Conservation (phyloP, 2,888 invertebrate species). For the Phrixothrix hirtus region DNA sequence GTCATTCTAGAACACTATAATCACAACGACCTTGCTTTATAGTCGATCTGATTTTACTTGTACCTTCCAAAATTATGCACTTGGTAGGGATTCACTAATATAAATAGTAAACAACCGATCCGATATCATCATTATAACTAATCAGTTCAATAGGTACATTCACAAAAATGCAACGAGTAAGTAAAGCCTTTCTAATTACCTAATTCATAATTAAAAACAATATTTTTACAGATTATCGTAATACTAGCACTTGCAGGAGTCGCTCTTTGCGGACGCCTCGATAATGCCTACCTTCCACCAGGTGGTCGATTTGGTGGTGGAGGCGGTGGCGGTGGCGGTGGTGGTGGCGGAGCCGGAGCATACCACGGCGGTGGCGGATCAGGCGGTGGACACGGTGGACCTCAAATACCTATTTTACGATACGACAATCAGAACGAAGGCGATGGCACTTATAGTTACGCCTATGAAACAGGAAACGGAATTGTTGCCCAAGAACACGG, state of each 20-base stretch:
- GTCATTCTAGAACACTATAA: constrained; percentile 9
- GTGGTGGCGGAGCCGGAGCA: constrained; percentile 4
- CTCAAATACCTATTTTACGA: constrained; percentile 33
- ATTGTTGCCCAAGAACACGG: constrained; percentile 46
- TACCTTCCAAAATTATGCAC: constrained; percentile 35
- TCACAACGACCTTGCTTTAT: constrained; percentile 41
- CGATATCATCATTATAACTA: constrained; percentile 34
- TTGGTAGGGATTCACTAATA: constrained; percentile 29
- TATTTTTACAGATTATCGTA: neutral
- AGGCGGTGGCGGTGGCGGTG: neutral
- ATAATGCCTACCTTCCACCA: constrained; percentile 7
- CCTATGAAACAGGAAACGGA: constrained; percentile 40
- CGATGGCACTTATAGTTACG: constrained; percentile 41
- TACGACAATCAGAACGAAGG: constrained; percentile 41
- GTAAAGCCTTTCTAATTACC: neutral
- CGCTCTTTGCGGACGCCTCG: constrained; percentile 5
- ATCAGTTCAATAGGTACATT: constrained; percentile 21
- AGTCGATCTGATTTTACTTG: constrained; percentile 41
- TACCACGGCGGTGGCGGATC: constrained; percentile 5
- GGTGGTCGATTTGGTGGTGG: neutral
- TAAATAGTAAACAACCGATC: constrained; percentile 35
- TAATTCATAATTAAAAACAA: neutral
- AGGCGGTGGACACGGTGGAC: constrained; percentile 3
- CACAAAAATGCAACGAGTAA: constrained; percentile 23
- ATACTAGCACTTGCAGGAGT: neutral